Evolutionary conservation across 2,888 invertebrate species (phyloP).

Genomic region (Perizoma flavofasciatum): DNA sequence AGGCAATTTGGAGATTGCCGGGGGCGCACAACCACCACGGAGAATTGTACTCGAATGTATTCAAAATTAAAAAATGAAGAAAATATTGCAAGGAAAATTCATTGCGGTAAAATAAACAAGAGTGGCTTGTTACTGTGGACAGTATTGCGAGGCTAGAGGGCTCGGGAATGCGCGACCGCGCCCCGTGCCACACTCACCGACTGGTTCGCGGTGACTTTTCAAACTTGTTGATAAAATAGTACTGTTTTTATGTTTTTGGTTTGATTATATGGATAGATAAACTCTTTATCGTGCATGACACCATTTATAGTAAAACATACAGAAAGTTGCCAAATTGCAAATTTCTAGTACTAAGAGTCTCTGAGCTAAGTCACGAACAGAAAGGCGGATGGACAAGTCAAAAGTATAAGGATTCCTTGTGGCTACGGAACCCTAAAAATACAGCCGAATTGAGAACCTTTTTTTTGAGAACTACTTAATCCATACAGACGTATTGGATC

Average conservation of each 20-base stretch:
- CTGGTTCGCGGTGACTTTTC: constrained; percentile 1
- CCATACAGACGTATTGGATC: no score
- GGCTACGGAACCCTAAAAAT: no score
- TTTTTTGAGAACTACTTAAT: no score
- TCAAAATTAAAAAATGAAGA: constrained; percentile 80
- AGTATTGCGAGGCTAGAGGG: constrained; percentile 37
- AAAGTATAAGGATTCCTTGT: no score
- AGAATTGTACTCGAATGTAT: constrained; percentile 82
- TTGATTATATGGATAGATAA: no score
- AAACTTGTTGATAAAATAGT: constrained; percentile 1
- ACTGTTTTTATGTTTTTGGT: background rate
- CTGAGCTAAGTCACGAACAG: no score
- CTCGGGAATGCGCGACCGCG: constrained; percentile 27
- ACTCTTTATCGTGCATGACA: no score
- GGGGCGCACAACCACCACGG: constrained; percentile 77
- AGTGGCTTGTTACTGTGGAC: constrained; percentile 71
- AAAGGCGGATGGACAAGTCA: no score
- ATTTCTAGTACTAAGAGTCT: no score
- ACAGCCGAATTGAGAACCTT: no score
- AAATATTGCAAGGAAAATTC: constrained; percentile 78
- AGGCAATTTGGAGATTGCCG: constrained; percentile 84
- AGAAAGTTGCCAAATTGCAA: no score
- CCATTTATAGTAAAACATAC: no score
- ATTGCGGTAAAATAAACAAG: constrained; percentile 81
- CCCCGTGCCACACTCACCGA: constrained; percentile 24